Percentiles rank a stretch among this genome's conserved stretches.
phyloP scores from a whole-genome alignment of 2,113 vertebrate genomes.

The Beaufortia kweichowensis region DNA sequence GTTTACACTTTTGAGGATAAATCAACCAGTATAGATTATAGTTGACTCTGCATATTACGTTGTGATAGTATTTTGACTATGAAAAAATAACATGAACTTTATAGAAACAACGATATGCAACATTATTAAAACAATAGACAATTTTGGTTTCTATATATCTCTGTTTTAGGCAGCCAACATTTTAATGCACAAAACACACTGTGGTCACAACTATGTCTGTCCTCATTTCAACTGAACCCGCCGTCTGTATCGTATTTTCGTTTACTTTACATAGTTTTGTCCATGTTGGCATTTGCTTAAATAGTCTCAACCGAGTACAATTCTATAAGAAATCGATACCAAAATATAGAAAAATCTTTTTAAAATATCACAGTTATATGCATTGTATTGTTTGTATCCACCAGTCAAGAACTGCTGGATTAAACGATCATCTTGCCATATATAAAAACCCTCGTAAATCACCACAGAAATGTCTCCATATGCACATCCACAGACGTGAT shows the following conservation, averaged over 20 bases:
- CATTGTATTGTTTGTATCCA: neutral
- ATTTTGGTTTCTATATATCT: neutral
- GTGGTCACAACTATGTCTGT: neutral
- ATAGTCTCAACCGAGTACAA: neutral
- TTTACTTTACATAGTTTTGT: neutral
- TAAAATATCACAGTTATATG: no score
- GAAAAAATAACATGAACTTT: no score
- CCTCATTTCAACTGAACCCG: neutral
- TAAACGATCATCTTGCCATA: slow-evolving; percentile 25
- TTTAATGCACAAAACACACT: neutral
- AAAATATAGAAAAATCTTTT: no score
- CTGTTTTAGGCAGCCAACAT: neutral
- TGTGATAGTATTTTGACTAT: no score
- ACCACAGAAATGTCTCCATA: slow-evolving; percentile 6
- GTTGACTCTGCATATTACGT: no score
- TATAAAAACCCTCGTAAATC: slow-evolving; percentile 9
- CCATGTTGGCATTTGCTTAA: neutral
- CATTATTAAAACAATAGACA: neutral
- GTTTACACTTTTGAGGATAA: no score
- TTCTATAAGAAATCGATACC: no score
- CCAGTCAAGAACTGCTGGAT: slow-evolving; percentile 49
- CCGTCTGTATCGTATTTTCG: neutral
- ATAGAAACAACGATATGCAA: neutral
- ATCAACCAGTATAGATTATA: no score
- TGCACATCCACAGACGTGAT: slow-evolving; percentile 13